Percentiles rank a stretch among this genome's conserved stretches.
phyloP scores from a whole-genome alignment of 2,888 invertebrate species.

The Seira ritae region DNA sequence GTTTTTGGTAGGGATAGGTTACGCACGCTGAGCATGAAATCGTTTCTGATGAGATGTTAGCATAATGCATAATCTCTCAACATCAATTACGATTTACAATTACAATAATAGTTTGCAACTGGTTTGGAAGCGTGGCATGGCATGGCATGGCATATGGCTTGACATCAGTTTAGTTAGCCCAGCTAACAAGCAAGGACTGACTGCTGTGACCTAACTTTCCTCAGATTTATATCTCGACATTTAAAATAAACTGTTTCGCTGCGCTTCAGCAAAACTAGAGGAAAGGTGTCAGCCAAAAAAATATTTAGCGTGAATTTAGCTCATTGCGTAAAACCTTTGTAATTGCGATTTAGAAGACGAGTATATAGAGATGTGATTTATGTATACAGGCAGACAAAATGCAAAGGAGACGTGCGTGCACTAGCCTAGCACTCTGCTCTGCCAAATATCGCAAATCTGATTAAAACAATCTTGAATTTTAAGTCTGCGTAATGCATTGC shows the following conservation, averaged over 20 bases:
- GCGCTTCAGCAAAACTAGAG: background rate
- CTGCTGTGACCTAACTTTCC: background rate
- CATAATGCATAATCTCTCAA: slow-evolving; percentile 5
- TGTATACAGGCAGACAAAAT: no score
- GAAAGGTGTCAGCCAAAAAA: slow-evolving; percentile 21
- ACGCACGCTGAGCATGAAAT: slow-evolving; percentile 40
- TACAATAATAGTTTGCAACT: background rate
- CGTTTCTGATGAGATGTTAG: slow-evolving; percentile 27
- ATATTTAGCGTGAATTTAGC: background rate
- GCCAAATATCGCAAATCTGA: no score
- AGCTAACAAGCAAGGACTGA: background rate
- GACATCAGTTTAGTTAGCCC: no score
- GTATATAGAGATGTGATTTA: background rate
- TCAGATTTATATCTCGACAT: slow-evolving; percentile 2
- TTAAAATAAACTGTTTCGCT: background rate
- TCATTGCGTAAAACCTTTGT: background rate
- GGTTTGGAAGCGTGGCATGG: slow-evolving; percentile 12
- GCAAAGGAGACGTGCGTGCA: no score
- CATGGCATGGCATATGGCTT: background rate
- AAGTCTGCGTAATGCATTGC: background rate
- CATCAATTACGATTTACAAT: slow-evolving; percentile 10
- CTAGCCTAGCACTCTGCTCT: no score
- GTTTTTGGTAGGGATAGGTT: background rate
- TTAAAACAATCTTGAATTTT: background rate
- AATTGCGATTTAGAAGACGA: background rate